Evolutionary conservation across 2,888 invertebrate species (phyloP), one percentile per base, ranked within the genome.

Genomic region (Masnerella sp.): DNA sequence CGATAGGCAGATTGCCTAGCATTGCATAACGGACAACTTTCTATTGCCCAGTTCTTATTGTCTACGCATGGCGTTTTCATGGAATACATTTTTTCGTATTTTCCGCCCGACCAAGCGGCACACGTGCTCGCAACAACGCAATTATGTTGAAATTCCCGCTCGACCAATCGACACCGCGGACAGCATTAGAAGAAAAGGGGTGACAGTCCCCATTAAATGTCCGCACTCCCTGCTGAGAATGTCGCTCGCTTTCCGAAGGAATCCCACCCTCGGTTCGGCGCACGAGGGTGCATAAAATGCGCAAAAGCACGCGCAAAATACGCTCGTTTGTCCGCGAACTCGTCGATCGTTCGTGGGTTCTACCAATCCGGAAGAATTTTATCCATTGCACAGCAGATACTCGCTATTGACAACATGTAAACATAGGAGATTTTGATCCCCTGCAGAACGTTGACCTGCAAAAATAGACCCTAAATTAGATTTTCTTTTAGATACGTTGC

Each of bases 201-300:
- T 76, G 64, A 64, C 62, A 62, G 32, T 64, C 45, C 68, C 75
- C 67, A 54, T 67, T 38, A 71, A 74, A 68, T 14, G 47, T 49
- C 22, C 43, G 42, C 58, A 62, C 64, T 69, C 64, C 75, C 75
- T 40, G 40, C 64, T 22, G 62, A 61, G 71, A 65, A 69, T 75
- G 64, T 70, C 61, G 58, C 25, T 54, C 15, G 45, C 51, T 72
- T 68, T 68, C 67, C 72, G 68, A 51, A 61, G 64, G 75, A 69
- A 69, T 72, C 65, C 65, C 59, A 56, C 75, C 75, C 72, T 72
- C 61, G 61, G 1, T 9, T n/a, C 17, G n/a, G 54, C 15, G 32
- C 47, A 30, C 15, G 3, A 59, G 54, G 72, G 72, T 75, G 75
- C 68, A 72, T 72, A 69, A 78, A 76, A 49, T 59, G 72, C 40